A percentile compares a stretch with the other conserved stretches of the same genome.
Evolutionary conservation across 2,113 vertebrate genomes (phyloP).

Genomic region (Myanophis thanlyinensis): DNA sequence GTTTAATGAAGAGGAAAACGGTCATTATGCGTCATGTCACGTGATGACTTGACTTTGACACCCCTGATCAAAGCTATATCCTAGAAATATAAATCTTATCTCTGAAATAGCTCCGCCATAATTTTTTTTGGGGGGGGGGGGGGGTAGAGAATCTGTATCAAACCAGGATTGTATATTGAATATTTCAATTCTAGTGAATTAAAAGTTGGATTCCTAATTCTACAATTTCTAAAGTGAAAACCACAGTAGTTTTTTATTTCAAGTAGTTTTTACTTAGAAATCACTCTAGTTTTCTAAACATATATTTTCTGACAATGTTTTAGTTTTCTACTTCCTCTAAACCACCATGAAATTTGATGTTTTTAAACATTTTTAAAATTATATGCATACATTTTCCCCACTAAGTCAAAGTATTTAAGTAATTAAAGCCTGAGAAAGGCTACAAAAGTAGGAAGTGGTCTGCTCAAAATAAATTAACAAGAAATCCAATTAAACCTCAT

Average conservation of each 20-base stretch:
- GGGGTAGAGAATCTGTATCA: neutral
- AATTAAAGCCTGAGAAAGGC: neutral
- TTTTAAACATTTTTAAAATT: neutral
- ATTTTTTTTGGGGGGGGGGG: neutral
- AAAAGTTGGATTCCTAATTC: neutral
- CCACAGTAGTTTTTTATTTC: neutral
- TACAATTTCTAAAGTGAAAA: neutral
- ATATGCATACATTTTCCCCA: neutral
- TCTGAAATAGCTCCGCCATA: conserved; percentile 11
- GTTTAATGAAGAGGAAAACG: too few relatives aligned
- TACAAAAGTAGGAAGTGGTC: neutral
- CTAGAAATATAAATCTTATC: conserved; percentile 10
- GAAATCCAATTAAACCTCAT: neutral
- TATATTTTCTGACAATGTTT: neutral
- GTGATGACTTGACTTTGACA: too few relatives aligned
- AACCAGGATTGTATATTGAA: neutral
- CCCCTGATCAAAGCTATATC: conserved; percentile 12
- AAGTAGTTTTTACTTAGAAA: neutral
- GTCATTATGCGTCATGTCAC: too few relatives aligned
- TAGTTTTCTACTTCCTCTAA: neutral
- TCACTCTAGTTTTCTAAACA: neutral
- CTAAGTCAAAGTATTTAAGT: neutral
- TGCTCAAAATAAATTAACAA: neutral
- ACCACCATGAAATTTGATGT: neutral
- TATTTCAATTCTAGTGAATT: neutral